A percentile compares a stretch with the other conserved stretches of the same genome.
Evolutionary conservation across 2,113 vertebrate species (phyloP).

Genomic region (Heterocephalus glaber): DNA sequence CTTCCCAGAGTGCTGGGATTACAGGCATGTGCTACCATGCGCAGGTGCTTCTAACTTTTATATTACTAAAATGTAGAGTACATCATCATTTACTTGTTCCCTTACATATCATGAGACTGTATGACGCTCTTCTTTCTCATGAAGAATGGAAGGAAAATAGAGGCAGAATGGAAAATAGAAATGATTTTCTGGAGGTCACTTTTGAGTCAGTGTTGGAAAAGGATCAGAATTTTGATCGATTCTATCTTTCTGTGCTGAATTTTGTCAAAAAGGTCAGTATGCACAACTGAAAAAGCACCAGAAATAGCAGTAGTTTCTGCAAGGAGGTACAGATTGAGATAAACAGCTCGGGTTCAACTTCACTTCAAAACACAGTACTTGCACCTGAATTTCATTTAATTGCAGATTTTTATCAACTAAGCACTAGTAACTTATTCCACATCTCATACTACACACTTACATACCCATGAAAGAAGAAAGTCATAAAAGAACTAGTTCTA

Average conservation of each 20-base stretch:
- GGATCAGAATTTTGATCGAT: slow-evolving; percentile 61
- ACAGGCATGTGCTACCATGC: background rate
- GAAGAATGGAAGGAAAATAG: slow-evolving; percentile 62
- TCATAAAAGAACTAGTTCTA: slow-evolving; percentile 62
- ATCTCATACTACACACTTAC: slow-evolving; percentile 37
- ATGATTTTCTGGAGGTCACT: slow-evolving; percentile 72
- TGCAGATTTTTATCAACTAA: slow-evolving; percentile 79
- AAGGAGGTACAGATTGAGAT: slow-evolving; percentile 38
- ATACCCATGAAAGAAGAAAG: slow-evolving; percentile 48
- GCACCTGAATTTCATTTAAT: slow-evolving; percentile 64
- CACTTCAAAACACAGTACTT: slow-evolving; percentile 61
- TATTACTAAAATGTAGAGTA: background rate
- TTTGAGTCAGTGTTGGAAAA: slow-evolving; percentile 77
- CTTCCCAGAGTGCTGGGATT: background rate
- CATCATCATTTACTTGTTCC: background rate
- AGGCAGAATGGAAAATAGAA: slow-evolving; percentile 64
- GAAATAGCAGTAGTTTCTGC: background rate
- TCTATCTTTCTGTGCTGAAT: slow-evolving; percentile 65
- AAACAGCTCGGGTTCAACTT: slow-evolving; percentile 57
- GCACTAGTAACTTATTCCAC: slow-evolving; percentile 47
- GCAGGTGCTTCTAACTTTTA: background rate
- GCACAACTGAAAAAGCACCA: slow-evolving; percentile 26
- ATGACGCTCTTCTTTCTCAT: slow-evolving; percentile 56
- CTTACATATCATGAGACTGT: slow-evolving; percentile 53
- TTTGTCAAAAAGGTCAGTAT: slow-evolving; percentile 61